phyloP scores from a whole-genome alignment of 2,888 invertebrate species.

The Eueremaeus valkanovi region DNA sequence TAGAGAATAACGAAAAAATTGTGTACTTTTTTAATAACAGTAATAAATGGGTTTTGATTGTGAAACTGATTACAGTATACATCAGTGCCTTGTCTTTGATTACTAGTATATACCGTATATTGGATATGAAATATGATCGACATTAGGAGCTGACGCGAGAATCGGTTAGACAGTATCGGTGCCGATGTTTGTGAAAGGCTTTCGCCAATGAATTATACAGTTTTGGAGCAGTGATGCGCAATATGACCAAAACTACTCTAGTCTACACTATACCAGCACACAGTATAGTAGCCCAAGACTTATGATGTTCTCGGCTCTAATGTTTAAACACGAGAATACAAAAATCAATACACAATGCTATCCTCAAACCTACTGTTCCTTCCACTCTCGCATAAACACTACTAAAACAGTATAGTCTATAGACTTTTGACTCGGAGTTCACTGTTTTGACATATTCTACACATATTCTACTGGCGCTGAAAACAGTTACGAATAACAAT shows the following conservation, averaged over 20 bases:
- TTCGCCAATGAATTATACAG: not conserved
- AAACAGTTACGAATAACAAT: too few relatives aligned
- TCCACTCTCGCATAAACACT: not conserved
- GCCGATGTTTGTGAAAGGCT: not conserved
- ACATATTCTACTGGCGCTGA: too few relatives aligned
- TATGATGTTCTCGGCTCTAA: not conserved
- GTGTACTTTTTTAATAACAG: too few relatives aligned
- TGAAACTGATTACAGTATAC: not conserved
- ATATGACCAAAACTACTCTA: constrained; percentile 15
- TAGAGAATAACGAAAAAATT: too few relatives aligned
- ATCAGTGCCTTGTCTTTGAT: not conserved
- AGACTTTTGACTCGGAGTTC: too few relatives aligned
- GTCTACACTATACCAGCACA: too few relatives aligned
- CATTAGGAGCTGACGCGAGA: not conserved
- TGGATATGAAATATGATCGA: not conserved
- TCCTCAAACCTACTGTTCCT: not conserved
- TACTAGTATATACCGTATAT: not conserved
- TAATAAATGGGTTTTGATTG: not conserved
- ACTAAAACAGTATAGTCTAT: too few relatives aligned
- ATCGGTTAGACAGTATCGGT: not conserved
- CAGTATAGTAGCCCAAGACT: not conserved
- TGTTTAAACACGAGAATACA: not conserved
- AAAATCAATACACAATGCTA: not conserved
- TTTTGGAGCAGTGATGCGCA: not conserved
- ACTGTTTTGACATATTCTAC: too few relatives aligned